Conservation (phyloP, 2,113 vertebrate genomes). For the Dicerorhinus sumatrensis region DNA sequence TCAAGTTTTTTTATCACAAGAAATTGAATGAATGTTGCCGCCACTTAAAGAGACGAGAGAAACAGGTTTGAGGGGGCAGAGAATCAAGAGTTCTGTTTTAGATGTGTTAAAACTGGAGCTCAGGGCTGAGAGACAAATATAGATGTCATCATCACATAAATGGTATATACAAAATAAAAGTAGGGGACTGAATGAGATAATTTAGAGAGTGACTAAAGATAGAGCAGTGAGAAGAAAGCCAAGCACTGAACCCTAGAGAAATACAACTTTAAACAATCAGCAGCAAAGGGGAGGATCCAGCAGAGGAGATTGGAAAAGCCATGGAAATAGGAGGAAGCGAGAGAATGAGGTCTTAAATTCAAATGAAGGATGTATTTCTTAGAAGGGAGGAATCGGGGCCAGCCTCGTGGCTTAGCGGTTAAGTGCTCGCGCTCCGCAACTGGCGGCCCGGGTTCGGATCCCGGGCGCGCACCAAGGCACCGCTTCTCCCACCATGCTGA, state of each 20-base stretch:
- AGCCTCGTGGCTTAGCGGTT: too few species aligned
- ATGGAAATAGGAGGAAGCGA: not conserved
- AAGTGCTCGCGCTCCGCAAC: too few species aligned
- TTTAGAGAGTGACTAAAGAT: not conserved
- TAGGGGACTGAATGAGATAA: not conserved
- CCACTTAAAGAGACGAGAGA: not conserved
- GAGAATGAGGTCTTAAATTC: not conserved
- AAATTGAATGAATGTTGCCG: not conserved
- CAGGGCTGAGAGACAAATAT: not conserved
- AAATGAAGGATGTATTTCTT: not conserved
- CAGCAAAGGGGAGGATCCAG: not conserved
- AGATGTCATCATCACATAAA: slow-evolving; percentile 20
- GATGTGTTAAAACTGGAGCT: slow-evolving; percentile 12
- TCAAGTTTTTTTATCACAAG: not conserved
- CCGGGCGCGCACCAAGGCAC: too few species aligned
- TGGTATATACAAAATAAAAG: not conserved
- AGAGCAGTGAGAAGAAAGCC: not conserved
- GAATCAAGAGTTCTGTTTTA: not conserved
- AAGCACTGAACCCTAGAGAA: not conserved
- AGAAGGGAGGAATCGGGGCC: not conserved
- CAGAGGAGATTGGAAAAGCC: not conserved
- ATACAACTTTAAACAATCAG: not conserved
- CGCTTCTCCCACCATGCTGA: too few species aligned
- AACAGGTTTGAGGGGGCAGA: not conserved
- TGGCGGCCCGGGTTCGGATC: too few species aligned